A percentile compares a stretch with the other conserved stretches of the same genome.
These are phyloP conservation scores for Macaca mulatta DNA, from an alignment of 2,113 vertebrate species.

Conservation along the genomic window DNA sequence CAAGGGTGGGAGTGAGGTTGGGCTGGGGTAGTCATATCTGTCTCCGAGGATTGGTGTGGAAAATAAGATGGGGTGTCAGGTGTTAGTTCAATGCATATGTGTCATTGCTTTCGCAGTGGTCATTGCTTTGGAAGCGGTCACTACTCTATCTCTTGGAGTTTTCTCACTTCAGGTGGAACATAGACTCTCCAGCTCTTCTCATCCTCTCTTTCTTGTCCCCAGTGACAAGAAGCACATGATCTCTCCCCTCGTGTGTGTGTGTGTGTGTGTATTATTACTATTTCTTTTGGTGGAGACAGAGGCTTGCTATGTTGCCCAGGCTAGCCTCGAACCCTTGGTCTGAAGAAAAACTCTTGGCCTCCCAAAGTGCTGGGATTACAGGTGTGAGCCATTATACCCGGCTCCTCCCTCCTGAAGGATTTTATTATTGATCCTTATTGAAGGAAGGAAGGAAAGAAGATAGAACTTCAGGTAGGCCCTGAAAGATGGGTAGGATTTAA, in stretches of 20 bases:
- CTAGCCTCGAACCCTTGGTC: too few species aligned
- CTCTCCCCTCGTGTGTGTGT: background rate
- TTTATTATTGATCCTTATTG: background rate
- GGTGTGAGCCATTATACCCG: too few species aligned
- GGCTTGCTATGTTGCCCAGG: too few species aligned
- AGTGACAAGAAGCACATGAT: background rate
- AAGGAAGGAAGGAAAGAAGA: background rate
- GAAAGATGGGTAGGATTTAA: background rate
- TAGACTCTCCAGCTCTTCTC: background rate
- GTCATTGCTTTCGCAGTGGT: background rate
- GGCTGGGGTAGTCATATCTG: background rate
- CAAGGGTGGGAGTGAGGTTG: background rate
- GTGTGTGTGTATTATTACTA: too few species aligned
- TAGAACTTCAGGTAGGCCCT: background rate
- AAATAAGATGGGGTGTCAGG: background rate
- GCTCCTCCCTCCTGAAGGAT: background rate
- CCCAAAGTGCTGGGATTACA: too few species aligned
- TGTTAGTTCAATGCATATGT: background rate
- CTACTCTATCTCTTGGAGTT: background rate
- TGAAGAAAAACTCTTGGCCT: too few species aligned
- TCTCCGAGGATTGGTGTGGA: background rate
- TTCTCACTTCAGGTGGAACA: background rate
- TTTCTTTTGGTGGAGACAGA: too few species aligned
- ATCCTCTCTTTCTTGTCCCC: background rate
- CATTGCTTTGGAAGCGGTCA: background rate